Conservation (phyloP, 2,888 invertebrate species). For the Merodon equestris region DNA sequence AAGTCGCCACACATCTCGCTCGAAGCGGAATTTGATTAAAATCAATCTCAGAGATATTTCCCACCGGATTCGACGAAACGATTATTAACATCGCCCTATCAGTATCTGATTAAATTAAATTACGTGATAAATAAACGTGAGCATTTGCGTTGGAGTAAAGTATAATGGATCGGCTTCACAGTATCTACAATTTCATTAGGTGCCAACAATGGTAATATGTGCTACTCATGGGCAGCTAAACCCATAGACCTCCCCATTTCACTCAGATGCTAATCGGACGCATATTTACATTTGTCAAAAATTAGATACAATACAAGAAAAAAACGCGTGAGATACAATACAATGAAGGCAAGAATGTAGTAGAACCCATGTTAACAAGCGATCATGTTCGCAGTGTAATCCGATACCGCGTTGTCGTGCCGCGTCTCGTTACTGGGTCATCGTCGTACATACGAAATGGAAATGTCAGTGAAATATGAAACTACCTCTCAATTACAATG, state of each 20-base stretch:
- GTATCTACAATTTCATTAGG: constrained; percentile 62
- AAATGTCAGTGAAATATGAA: constrained; percentile 58
- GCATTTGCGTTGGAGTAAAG: constrained; percentile 31
- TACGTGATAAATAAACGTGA: constrained; percentile 41
- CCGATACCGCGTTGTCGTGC: constrained; percentile 26
- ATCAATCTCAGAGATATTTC: constrained; percentile 24
- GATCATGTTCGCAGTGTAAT: constrained; percentile 57
- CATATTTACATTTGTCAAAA: constrained; percentile 54
- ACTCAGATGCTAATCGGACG: constrained; percentile 53
- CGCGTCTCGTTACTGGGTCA: constrained; percentile 61
- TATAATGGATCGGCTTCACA: constrained; percentile 20
- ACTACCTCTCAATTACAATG: constrained; percentile 38
- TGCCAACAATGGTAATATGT: constrained; percentile 54
- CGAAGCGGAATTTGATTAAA: constrained; percentile 36
- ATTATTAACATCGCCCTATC: constrained; percentile 22
- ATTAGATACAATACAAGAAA: constrained; percentile 1
- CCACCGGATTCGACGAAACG: constrained; percentile 47
- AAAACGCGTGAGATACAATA: no score
- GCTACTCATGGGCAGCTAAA: no score
- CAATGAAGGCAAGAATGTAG: no score
- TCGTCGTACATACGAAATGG: constrained; percentile 45
- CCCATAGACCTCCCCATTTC: constrained; percentile 8
- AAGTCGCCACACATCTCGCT: no score
- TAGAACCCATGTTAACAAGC: background rate
- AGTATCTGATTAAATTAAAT: constrained; percentile 49